Conservation (phyloP, 2,888 invertebrate genomes). For the Protophormia terraenovae region DNA sequence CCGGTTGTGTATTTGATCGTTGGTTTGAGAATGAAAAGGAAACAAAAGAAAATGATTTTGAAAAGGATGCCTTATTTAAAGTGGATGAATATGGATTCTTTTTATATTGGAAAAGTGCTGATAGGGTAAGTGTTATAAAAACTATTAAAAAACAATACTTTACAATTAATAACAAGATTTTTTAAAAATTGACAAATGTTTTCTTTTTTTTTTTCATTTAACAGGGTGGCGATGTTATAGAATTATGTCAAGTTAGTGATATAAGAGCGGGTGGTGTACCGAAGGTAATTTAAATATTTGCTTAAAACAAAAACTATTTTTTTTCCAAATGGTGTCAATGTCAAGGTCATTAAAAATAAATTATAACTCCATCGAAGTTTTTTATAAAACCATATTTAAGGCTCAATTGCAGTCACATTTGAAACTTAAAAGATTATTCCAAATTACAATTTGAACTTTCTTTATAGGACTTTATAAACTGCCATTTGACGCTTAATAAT, state of each 20-base stretch:
- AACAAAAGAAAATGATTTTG: conserved; percentile 88
- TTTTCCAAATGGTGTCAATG: conserved; percentile 21
- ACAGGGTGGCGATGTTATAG: conserved; percentile 98
- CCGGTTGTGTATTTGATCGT: conserved; percentile 95
- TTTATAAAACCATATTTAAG: too few species aligned
- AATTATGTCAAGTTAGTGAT: conserved; percentile 99
- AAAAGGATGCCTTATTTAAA: conserved; percentile 93
- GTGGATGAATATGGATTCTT: conserved; percentile 99
- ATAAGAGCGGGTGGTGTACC: conserved; percentile 96
- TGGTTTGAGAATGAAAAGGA: conserved; percentile 98
- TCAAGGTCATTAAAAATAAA: conserved; percentile 1
- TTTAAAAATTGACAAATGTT: neutral
- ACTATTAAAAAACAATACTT: neutral
- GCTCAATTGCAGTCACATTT: too few species aligned
- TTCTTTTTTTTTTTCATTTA: conserved; percentile 7
- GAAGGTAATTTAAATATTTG: conserved; percentile 85
- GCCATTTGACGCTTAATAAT: too few species aligned
- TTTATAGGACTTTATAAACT: too few species aligned
- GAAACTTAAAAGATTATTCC: too few species aligned
- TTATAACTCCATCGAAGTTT: too few species aligned
- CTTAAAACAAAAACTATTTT: neutral
- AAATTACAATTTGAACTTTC: too few species aligned
- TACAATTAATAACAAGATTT: neutral
- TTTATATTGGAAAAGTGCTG: conserved; percentile 99
- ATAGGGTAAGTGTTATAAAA: conserved; percentile 85